Base-by-base conservation (phyloP, 2,888 invertebrate species). In the Nowickia ferox region DNA sequence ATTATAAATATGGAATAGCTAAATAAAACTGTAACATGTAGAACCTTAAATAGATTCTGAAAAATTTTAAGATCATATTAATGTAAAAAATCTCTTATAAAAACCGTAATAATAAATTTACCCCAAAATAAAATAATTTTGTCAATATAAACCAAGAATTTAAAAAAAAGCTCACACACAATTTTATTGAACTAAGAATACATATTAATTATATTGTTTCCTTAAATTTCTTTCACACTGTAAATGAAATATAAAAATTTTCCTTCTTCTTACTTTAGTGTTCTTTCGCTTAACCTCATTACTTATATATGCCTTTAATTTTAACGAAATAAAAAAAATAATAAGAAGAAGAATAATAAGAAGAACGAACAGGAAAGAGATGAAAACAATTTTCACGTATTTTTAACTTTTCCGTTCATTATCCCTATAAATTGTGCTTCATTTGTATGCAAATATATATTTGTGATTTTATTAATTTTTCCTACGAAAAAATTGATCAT, bases 361-460 rank as follows among this genome's bases (percentile, higher is more conserved):
- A 1, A 53, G 19, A 53, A 8, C 17, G 51, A 51, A 51, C 1
- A 11, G 15, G 9, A 51, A 15, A 57, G n/a, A 0, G 5, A 42
- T 11, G 42, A 61, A 57, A 84, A 71, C 61, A 75, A 79, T 57
- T 75, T 59, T 65, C 55, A 48, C 42, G 44, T 38, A 48, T 75
- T 79, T 75, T 84, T 69, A 59, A 78, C 22, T 48, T 71, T 65
- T 75, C 48, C 65, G 65, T 48, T 84, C 61, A 79, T 69, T 79
- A 46, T 84, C 17, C 65, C 42, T 48, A 40, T 19, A 11, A 57
- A 66, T 59, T 81, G 61, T 44, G 9, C 59, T 66, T 51, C 44
- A 75, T 63, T 69, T 53, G 13, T 63, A 65, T 57, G 71, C 48
- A 55, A 53, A 59, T 63, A 46, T 42, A 59, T 63, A 46, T 42